A percentile compares a stretch with the other conserved stretches of the same genome.
These are phyloP conservation scores for Ciconia nigra DNA, from an alignment of 2,797 vertebrate genomes.

Conservation along the genomic window DNA sequence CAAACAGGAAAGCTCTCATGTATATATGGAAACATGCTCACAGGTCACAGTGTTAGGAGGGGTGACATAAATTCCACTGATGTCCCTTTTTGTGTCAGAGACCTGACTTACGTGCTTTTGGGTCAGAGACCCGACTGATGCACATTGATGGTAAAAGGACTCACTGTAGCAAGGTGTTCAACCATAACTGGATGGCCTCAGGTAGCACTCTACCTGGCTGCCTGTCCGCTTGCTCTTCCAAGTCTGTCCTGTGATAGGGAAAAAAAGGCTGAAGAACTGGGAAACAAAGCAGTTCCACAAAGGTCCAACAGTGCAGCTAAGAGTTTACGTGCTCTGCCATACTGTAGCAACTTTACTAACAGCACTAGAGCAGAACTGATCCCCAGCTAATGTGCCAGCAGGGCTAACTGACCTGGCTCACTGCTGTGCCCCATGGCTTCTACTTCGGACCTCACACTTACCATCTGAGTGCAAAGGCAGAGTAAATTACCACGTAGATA, in stretches of 20 bases:
- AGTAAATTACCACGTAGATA: neutral
- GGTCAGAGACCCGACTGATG: neutral
- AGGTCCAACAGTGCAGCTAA: neutral
- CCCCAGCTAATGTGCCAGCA: neutral
- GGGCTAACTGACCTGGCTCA: neutral
- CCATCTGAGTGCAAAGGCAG: neutral
- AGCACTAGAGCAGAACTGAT: neutral
- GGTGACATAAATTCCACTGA: neutral
- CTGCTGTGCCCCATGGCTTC: neutral
- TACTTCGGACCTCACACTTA: neutral
- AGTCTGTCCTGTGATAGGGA: neutral
- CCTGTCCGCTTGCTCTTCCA: neutral
- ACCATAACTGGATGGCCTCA: neutral
- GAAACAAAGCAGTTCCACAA: neutral
- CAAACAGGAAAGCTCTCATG: neutral
- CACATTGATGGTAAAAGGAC: neutral
- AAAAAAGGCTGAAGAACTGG: neutral
- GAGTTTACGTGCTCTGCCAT: neutral
- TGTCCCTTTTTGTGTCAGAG: neutral
- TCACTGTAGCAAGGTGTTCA: neutral
- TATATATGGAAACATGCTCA: neutral
- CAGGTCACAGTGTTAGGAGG: rapidly evolving
- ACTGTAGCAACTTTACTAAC: neutral
- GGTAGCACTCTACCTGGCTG: neutral
- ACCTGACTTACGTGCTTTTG: neutral